Conservation (phyloP, 2,888 invertebrate species). For the Clepsis dumicolana region DNA sequence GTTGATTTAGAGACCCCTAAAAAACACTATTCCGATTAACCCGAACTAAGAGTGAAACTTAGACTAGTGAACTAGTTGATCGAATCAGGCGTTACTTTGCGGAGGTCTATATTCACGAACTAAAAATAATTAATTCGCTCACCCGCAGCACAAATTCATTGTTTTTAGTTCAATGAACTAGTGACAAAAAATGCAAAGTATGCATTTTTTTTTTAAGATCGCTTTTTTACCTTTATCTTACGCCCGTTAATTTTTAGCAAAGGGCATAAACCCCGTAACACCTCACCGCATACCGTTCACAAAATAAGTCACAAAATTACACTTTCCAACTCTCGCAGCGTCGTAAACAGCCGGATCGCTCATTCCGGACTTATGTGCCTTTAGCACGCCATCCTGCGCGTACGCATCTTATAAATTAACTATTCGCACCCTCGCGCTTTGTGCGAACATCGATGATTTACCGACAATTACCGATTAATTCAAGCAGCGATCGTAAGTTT, state of each 20-base stretch:
- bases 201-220: no score
- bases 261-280: conserved; percentile 19
- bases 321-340: conserved; percentile 50
- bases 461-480: conserved; percentile 86
- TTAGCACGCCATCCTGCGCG: conserved; percentile 74
- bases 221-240: no score
- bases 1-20: no score
- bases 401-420: conserved; percentile 80
- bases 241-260: not conserved
- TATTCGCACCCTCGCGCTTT: conserved; percentile 83
- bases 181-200: no score
- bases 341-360: conserved; percentile 78
- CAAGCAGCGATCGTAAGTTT: conserved; percentile 85
- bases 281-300: conserved; percentile 36
- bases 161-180: no score
- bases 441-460: conserved; percentile 85
- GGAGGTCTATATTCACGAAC: no score
- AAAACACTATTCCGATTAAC: no score
- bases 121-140: no score
- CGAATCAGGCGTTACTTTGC: no score
- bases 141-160: no score
- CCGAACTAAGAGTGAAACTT: no score
- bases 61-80: no score
- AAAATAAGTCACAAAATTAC: conserved; percentile 73
- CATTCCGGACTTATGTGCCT: conserved; percentile 73